These are phyloP conservation scores for Orthosia cruda DNA, from an alignment of 2,888 invertebrate genomes.

Conservation along the genomic window DNA sequence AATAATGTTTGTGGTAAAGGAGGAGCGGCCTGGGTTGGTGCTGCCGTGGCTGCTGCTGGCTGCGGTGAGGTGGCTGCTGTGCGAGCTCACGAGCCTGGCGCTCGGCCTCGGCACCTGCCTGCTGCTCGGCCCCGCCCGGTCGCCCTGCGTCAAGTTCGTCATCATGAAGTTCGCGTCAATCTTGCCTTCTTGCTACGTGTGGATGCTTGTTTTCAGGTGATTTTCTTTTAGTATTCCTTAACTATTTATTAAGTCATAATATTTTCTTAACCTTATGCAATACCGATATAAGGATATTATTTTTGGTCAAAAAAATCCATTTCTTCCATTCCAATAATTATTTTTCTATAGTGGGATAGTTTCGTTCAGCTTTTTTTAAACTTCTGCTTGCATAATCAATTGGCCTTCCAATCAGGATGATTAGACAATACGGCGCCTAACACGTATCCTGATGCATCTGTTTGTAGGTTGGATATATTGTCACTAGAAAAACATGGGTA, in stretches of 20 bases:
- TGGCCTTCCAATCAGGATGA: too few relatives aligned
- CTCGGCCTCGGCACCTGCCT: slow-evolving; percentile 89
- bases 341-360: too few relatives aligned
- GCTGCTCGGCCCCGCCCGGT: slow-evolving; percentile 85
- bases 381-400: too few relatives aligned
- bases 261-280: background rate
- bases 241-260: background rate
- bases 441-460: too few relatives aligned
- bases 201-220: slow-evolving; percentile 89
- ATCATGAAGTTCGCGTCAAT: slow-evolving; percentile 86
- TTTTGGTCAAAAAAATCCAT: too few relatives aligned
- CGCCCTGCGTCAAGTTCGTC: slow-evolving; percentile 89
- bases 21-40: slow-evolving; percentile 89
- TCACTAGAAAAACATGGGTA: too few relatives aligned
- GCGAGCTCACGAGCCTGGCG: slow-evolving; percentile 86
- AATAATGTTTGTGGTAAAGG: slow-evolving; percentile 75
- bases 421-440: too few relatives aligned
- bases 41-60: slow-evolving; percentile 91
- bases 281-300: background rate
- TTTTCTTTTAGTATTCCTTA: slow-evolving; percentile 2
- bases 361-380: too few relatives aligned
- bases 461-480: too few relatives aligned
- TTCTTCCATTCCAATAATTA: too few relatives aligned
- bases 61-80: slow-evolving; percentile 86
- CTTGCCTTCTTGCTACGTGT: slow-evolving; percentile 89